A percentile compares a stretch with the other conserved stretches of the same genome.
phyloP scores from a whole-genome alignment of 2,888 invertebrate genomes.

The Halocaridina rubra region DNA sequence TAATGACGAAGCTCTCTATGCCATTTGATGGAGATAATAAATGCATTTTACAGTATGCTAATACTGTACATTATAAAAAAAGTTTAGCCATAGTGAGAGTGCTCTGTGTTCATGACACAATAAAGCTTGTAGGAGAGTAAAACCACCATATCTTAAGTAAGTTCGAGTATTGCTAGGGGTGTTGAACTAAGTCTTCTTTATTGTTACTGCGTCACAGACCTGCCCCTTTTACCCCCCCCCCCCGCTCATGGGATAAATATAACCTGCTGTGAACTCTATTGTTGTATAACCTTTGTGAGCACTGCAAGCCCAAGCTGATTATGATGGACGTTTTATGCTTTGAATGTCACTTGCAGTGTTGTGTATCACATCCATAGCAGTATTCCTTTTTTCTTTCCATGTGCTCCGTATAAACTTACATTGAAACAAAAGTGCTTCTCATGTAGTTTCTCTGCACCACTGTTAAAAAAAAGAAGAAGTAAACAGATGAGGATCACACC shows the following conservation, averaged over 20 bases:
- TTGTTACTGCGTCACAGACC: conserved; percentile 44
- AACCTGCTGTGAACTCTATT: conserved; percentile 53
- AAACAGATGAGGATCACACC: conserved; percentile 43
- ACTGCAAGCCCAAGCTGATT: conserved; percentile 41
- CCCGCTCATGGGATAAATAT: conserved; percentile 49
- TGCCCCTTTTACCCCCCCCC: conserved; percentile 20
- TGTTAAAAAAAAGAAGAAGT: too few relatives aligned
- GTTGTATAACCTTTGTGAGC: conserved; percentile 50
- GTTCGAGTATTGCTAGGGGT: conserved; percentile 38
- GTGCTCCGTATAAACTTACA: conserved; percentile 41
- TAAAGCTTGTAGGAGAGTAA: neutral
- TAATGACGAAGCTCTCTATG: neutral
- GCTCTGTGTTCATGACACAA: neutral
- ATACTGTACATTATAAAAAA: neutral
- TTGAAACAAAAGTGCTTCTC: conserved; percentile 49
- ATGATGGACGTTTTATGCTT: conserved; percentile 48
- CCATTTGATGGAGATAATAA: too few relatives aligned
- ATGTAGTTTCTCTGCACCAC: conserved; percentile 50
- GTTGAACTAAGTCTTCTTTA: conserved; percentile 34
- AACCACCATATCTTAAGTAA: neutral
- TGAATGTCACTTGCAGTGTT: conserved; percentile 58
- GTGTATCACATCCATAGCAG: conserved; percentile 59
- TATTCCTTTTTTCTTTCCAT: conserved; percentile 51
- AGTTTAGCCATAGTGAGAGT: neutral
- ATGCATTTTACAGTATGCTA: neutral